Evolutionary conservation across 2,888 invertebrate species (phyloP).

Genomic region (Chrysomela aeneicollis): DNA sequence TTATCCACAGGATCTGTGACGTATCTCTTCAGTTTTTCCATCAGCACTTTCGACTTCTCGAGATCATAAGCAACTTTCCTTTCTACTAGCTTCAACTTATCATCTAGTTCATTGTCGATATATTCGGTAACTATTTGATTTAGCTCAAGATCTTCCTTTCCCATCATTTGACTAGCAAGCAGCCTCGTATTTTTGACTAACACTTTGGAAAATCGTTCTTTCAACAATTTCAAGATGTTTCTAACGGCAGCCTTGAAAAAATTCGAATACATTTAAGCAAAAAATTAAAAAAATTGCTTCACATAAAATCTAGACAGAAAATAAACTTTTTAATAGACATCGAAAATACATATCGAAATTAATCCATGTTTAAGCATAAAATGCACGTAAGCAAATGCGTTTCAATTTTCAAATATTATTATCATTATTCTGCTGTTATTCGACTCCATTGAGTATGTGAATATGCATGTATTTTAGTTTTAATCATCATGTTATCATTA

Average conservation of each 20-base stretch:
- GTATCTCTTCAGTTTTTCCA: slow-evolving; percentile 49
- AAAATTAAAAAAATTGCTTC: no score
- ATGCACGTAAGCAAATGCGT: no score
- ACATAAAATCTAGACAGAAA: not conserved
- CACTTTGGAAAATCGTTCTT: slow-evolving; percentile 58
- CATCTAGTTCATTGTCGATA: slow-evolving; percentile 67
- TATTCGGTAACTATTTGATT: slow-evolving; percentile 73
- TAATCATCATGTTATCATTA: no score
- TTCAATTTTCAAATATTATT: no score
- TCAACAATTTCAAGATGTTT: slow-evolving; percentile 65
- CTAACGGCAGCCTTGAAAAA: slow-evolving; percentile 49
- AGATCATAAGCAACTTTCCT: slow-evolving; percentile 74
- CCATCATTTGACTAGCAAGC: slow-evolving; percentile 67
- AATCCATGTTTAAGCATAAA: no score
- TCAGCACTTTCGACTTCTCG: slow-evolving; percentile 71
- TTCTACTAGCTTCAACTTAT: slow-evolving; percentile 69
- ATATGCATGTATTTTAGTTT: no score
- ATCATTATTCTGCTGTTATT: no score
- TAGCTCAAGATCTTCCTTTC: slow-evolving; percentile 70
- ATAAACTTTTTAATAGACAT: no score
- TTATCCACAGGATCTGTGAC: slow-evolving; percentile 69
- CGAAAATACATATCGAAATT: no score
- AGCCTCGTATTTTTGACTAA: slow-evolving; percentile 65
- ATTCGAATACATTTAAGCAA: no score
- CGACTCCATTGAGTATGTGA: no score